These are phyloP conservation scores for Pollicipes pollicipes DNA, from an alignment of 1,140 invertebrate genomes.

Conservation along the genomic window DNA sequence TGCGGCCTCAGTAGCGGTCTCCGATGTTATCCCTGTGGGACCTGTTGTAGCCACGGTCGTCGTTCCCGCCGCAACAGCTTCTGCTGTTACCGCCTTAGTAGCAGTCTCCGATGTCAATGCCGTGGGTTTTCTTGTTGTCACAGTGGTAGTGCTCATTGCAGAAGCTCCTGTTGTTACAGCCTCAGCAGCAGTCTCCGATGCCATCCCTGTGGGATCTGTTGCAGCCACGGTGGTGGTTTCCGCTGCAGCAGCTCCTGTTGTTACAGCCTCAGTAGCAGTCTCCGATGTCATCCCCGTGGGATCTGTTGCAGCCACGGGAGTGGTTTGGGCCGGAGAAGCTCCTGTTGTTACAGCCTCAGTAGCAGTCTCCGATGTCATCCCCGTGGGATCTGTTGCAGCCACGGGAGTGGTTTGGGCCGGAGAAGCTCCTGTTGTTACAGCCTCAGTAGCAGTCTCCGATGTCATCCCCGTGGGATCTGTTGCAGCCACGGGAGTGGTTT, in stretches of 20 bases:
- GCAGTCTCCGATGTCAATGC: no score
- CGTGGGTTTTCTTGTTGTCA: no score
- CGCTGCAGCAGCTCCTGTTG: constrained; percentile 7
- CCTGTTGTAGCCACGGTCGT: no score
- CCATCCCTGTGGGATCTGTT: constrained; percentile 1
- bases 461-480: no score
- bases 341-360: constrained; percentile 6
- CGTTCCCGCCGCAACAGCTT: no score
- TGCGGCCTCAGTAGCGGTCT: no score
- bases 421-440: constrained; percentile 6
- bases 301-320: constrained; percentile 6
- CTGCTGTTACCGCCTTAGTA: no score
- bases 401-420: constrained; percentile 4
- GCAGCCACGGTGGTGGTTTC: constrained; percentile 6
- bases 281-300: no score
- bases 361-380: background rate
- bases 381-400: constrained; percentile 4
- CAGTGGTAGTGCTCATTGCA: no score
- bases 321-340: background rate
- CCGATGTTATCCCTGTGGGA: no score
- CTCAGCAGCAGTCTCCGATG: no score
- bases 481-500: background rate
- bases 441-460: constrained; percentile 6
- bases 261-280: constrained; percentile 2
- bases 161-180: no score